These are phyloP conservation scores for Limnephilus lunatus DNA, from an alignment of 2,888 invertebrate genomes.

Conservation along the genomic window DNA sequence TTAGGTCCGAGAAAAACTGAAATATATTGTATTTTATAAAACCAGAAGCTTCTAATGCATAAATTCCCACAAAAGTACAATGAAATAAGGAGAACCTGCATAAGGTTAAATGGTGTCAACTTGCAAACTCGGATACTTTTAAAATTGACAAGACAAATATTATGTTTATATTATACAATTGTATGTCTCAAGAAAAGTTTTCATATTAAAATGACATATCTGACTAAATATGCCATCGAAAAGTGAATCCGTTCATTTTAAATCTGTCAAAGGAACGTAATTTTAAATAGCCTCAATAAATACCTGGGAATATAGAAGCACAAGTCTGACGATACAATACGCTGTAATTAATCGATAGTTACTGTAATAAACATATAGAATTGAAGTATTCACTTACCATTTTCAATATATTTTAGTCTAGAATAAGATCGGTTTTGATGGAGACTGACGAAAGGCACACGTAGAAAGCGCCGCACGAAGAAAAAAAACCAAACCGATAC, in stretches of 20 bases:
- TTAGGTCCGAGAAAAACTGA: not conserved
- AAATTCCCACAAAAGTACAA: not conserved
- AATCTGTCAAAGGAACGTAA: slow-evolving; percentile 25
- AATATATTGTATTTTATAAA: not conserved
- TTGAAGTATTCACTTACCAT: slow-evolving; percentile 53
- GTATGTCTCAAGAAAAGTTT: not conserved
- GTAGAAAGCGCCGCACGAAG: slow-evolving; percentile 48
- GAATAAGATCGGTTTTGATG: slow-evolving; percentile 26
- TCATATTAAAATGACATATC: not conserved
- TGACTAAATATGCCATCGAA: not conserved
- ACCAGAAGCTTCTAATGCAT: not conserved
- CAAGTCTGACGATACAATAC: not conserved
- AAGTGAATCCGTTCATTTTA: not conserved
- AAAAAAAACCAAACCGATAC: slow-evolving; percentile 54
- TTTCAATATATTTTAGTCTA: slow-evolving; percentile 39
- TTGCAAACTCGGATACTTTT: not conserved
- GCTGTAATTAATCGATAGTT: not conserved
- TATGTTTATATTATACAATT: not conserved
- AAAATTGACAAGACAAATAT: not conserved
- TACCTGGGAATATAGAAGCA: slow-evolving; percentile 32
- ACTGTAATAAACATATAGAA: slow-evolving; percentile 28
- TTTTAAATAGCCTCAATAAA: slow-evolving; percentile 29
- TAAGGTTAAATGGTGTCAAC: not conserved
- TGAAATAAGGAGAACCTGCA: not conserved
- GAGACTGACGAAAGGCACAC: slow-evolving; percentile 56